Evolutionary conservation across 2,797 vertebrate species (phyloP).

Genomic region (Eulemur rubriventer): DNA sequence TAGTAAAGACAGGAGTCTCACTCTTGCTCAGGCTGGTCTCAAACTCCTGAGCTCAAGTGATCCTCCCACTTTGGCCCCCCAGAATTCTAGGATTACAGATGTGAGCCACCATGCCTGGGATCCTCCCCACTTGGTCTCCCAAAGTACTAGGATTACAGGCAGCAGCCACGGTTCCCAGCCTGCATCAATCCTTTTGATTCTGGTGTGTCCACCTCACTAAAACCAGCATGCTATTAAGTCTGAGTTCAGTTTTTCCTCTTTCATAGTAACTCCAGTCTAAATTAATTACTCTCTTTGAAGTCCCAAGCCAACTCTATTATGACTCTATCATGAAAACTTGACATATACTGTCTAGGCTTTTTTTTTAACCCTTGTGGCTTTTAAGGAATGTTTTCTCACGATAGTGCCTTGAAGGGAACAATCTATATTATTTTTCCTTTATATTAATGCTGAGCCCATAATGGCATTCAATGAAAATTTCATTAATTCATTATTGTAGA

Average conservation of each 20-base stretch:
- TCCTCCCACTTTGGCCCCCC: no score
- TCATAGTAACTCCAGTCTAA: not conserved
- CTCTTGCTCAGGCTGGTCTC: not conserved
- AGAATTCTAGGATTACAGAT: no score
- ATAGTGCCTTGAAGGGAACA: not conserved
- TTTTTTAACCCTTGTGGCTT: not conserved
- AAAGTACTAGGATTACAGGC: no score
- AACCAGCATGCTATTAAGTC: not conserved
- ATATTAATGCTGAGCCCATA: not conserved
- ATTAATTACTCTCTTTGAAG: not conserved
- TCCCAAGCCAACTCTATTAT: not conserved
- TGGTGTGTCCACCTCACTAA: not conserved
- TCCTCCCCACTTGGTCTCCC: no score
- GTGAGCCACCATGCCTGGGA: no score
- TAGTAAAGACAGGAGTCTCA: no score
- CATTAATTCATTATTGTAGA: conserved; percentile 20
- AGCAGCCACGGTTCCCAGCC: no score
- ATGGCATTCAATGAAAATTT: not conserved
- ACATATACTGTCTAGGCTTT: not conserved
- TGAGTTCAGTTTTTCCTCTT: not conserved
- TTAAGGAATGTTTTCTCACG: not conserved
- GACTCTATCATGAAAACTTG: not conserved
- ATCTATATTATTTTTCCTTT: not conserved
- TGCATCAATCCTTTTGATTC: not conserved
- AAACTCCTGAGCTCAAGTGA: not conserved